Evolutionary conservation across 2,113 vertebrate species (phyloP), one percentile per base, ranked within the genome.

Genomic region (Megatriorchis doriae): DNA sequence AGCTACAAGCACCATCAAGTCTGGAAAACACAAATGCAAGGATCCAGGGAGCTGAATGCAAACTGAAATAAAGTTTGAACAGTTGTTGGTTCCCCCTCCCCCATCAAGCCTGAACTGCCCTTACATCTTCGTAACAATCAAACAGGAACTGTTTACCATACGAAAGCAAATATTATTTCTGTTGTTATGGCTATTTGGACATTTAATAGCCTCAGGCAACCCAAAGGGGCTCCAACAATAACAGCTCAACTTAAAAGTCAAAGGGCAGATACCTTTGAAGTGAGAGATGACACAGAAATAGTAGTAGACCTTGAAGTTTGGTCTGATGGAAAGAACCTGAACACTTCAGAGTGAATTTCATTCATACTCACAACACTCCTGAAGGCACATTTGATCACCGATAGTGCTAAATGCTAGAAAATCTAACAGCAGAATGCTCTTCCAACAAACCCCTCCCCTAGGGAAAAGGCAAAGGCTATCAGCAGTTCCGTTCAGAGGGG

Each of bases 121-220:
- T 89, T 56, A 87, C 25, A 31, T 32, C 77, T 68, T 79, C 45
- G 17, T 42, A 85, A 78, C 53, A 87, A 85, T 62, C 43, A 65
- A 82, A 73, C 9, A 77, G 56, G 16, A 87, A 79, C 66, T 77
- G 87, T 88, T 95, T 90, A 93, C 42, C 92, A 92, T 89, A 93
- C 45, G 12, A 94, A 92, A 94, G 93, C 45, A 94, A 95, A 80
- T 94, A 94, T 94, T 96, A 89, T 95, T 97, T 89, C 73, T 95
- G 56, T 79, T 88, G 58, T 87, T 95, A 91, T 13, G 62, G 86
- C 62, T 94, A 77, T 93, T 68, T 62, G 53, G 70, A 93, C 89
- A 96, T 88, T 42, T 40, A 81, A 97, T 82, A 93, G 84, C 81
- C 93, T 80, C 45, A 77, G 66, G 84, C 78, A 93, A 94, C 26